Evolutionary conservation across 2,797 vertebrate genomes (phyloP).

Genomic region (Threskiornis aethiopicus): DNA sequence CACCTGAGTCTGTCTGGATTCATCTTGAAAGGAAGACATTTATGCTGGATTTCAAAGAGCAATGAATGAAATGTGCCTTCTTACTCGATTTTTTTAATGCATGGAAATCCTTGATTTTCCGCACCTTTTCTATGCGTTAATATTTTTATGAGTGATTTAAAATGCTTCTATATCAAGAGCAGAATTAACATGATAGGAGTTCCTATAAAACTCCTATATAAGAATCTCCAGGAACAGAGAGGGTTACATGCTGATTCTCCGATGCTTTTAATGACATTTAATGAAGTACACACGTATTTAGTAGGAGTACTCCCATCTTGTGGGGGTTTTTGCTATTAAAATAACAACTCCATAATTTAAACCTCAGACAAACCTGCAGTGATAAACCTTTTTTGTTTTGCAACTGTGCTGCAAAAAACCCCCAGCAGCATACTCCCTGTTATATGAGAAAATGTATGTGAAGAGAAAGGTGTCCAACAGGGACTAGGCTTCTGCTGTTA

Average conservation of each 20-base stretch:
- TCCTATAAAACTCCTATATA: background rate
- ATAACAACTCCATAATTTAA: background rate
- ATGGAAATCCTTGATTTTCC: background rate
- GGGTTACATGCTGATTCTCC: background rate
- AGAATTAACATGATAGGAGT: background rate
- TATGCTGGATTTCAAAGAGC: background rate
- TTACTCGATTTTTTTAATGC: background rate
- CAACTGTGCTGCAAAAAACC: background rate
- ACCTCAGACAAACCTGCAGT: background rate
- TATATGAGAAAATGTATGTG: background rate
- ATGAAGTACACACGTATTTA: background rate
- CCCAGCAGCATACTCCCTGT: background rate
- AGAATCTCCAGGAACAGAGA: background rate
- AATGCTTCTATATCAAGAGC: background rate
- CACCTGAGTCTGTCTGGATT: background rate
- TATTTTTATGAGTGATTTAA: background rate
- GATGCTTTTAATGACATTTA: background rate
- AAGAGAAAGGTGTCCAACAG: background rate
- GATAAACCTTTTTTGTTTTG: background rate
- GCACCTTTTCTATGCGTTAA: background rate
- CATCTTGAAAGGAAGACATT: background rate
- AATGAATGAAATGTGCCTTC: background rate
- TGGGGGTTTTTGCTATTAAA: accelerated
- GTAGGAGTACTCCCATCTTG: background rate
- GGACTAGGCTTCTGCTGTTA: background rate